A percentile compares a stretch with the other conserved stretches of the same genome.
phyloP scores from a whole-genome alignment of 1,140 invertebrate species.

The Eufriesea mexicana region DNA sequence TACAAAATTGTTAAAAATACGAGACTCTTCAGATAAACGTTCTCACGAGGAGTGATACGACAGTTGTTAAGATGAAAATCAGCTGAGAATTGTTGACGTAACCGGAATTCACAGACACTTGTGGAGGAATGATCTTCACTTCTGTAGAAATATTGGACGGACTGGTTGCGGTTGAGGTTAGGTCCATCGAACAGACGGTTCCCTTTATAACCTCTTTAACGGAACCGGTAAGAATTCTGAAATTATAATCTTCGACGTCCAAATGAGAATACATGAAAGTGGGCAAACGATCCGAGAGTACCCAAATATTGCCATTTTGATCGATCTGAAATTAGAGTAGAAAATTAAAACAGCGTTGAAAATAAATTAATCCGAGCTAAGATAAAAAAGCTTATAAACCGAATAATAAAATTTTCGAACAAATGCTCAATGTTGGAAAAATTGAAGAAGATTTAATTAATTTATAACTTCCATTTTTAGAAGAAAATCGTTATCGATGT shows the following conservation, averaged over 20 bases:
- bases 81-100: not conserved
- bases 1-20: not conserved
- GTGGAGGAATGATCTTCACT: not conserved
- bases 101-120: not conserved
- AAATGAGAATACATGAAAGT: conserved; percentile 87
- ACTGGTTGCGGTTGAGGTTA: not conserved
- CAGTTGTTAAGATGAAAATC: not conserved
- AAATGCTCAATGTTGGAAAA: no score
- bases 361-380: not conserved
- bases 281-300: conserved; percentile 88
- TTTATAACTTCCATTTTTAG: no score
- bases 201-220: conserved; percentile 86
- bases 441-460: no score
- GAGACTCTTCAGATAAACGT: conserved; percentile 22
- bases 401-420: no score
- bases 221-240: conserved; percentile 86
- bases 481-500: no score
- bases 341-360: not conserved
- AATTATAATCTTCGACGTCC: conserved; percentile 87
- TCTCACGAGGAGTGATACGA: not conserved
- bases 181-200: conserved; percentile 83
- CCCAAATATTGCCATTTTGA: conserved; percentile 87
- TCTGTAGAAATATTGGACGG: not conserved
- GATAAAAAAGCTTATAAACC: no score
- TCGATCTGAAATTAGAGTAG: conserved; percentile 78